Percentiles rank a stretch among this genome's conserved stretches.
These are phyloP conservation scores for Phrynosoma platyrhinos DNA, from an alignment of 2,113 vertebrate species.

Conservation along the genomic window DNA sequence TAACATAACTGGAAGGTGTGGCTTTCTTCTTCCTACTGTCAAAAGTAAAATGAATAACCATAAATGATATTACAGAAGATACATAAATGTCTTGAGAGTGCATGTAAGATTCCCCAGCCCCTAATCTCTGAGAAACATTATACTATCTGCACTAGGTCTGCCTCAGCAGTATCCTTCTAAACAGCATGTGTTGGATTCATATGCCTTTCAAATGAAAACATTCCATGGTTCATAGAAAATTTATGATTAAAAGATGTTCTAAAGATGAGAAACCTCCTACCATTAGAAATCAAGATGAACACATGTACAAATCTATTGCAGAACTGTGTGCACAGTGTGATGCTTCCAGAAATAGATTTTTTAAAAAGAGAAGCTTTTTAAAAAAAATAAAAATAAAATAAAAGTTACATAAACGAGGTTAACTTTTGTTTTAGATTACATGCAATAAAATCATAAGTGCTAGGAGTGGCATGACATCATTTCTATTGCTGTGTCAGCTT, in stretches of 20 bases:
- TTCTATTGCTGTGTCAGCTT: slow-evolving; percentile 65
- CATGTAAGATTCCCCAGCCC: slow-evolving; percentile 41
- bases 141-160: slow-evolving; percentile 53
- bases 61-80: slow-evolving; percentile 39
- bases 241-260: slow-evolving; percentile 75
- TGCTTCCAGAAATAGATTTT: slow-evolving; percentile 53
- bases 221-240: slow-evolving; percentile 67
- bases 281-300: slow-evolving; percentile 62
- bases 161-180: slow-evolving; percentile 57
- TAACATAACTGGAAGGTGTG: background rate
- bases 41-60: background rate
- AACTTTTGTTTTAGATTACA: slow-evolving; percentile 70
- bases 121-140: slow-evolving; percentile 52
- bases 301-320: slow-evolving; percentile 68
- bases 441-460: slow-evolving; percentile 66
- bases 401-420: slow-evolving; percentile 71
- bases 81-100: slow-evolving; percentile 27
- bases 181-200: slow-evolving; percentile 63
- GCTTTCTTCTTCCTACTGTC: background rate
- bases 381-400: background rate
- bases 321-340: slow-evolving; percentile 42
- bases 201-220: slow-evolving; percentile 68
- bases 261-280: slow-evolving; percentile 67
- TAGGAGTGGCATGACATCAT: slow-evolving; percentile 61
- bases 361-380: background rate